Percentiles rank a stretch among this genome's conserved stretches.
phyloP scores from a whole-genome alignment of 2,113 vertebrate genomes.

The Plecturocebus donacophilus region DNA sequence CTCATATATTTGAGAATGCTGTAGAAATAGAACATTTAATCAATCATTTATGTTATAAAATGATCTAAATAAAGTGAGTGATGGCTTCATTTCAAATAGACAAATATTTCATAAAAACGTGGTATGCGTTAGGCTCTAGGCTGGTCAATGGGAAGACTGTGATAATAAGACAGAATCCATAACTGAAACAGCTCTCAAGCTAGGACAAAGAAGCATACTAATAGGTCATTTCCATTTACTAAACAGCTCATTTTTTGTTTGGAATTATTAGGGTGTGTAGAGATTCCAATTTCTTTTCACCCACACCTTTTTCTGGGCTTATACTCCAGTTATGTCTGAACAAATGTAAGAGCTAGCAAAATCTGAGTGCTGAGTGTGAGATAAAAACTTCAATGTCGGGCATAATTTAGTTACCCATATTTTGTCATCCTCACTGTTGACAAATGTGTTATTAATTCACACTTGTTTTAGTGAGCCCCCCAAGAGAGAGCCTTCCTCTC shows the following conservation, averaged over 20 bases:
- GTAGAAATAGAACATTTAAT: background rate
- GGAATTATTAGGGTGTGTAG: background rate
- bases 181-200: background rate
- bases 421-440: background rate
- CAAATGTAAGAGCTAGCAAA: background rate
- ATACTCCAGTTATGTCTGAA: background rate
- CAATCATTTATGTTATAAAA: slow-evolving; percentile 9
- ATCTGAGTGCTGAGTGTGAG: background rate
- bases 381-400: background rate
- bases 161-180: background rate
- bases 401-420: background rate
- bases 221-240: background rate
- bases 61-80: background rate
- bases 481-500: background rate
- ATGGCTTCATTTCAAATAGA: background rate
- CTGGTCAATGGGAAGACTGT: background rate
- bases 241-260: background rate
- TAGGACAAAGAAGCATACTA: background rate
- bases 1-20: background rate
- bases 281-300: background rate
- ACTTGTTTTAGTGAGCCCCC: background rate
- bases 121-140: background rate
- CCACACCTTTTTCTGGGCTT: background rate
- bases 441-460: background rate
- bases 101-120: background rate